phyloP scores from a whole-genome alignment of 2,113 vertebrate genomes.

The Sander lucioperca region DNA sequence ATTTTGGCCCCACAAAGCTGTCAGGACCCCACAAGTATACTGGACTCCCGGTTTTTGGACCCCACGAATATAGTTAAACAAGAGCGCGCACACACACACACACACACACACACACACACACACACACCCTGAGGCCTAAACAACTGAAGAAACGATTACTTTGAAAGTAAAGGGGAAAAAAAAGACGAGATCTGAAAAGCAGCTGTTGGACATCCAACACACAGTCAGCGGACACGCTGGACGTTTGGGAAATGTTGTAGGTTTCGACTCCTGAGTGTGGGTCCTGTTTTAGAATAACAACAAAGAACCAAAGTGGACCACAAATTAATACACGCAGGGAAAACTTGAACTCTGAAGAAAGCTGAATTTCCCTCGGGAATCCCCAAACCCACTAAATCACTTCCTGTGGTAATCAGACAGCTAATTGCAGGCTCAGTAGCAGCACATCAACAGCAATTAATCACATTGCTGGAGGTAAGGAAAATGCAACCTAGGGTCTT shows the following conservation, averaged over 20 bases:
- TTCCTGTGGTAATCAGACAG: constrained; percentile 70
- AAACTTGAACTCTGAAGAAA: background rate
- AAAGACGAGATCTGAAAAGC: constrained; percentile 3
- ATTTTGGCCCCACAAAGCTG: too few species aligned
- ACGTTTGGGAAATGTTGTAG: background rate
- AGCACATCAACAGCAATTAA: constrained; percentile 66
- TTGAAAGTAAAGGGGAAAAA: background rate
- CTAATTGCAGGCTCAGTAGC: constrained; percentile 69
- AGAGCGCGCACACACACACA: constrained; percentile 11
- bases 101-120: background rate
- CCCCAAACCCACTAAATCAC: constrained; percentile 25
- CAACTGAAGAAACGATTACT: constrained; percentile 6
- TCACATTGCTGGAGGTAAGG: constrained; percentile 55
- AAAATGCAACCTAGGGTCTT: background rate
- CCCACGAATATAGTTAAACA: background rate
- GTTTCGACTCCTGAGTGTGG: background rate
- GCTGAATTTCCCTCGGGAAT: constrained; percentile 51
- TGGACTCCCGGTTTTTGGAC: too few species aligned
- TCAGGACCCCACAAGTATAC: too few species aligned
- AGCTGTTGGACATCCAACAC: constrained; percentile 22
- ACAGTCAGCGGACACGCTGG: background rate
- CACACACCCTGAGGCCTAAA: constrained; percentile 33
- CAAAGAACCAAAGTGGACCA: background rate
- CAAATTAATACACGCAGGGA: constrained; percentile 12
- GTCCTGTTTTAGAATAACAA: constrained; percentile 6